Evolutionary conservation across 2,797 vertebrate species (phyloP).

Genomic region (Cynopterus sphinx): DNA sequence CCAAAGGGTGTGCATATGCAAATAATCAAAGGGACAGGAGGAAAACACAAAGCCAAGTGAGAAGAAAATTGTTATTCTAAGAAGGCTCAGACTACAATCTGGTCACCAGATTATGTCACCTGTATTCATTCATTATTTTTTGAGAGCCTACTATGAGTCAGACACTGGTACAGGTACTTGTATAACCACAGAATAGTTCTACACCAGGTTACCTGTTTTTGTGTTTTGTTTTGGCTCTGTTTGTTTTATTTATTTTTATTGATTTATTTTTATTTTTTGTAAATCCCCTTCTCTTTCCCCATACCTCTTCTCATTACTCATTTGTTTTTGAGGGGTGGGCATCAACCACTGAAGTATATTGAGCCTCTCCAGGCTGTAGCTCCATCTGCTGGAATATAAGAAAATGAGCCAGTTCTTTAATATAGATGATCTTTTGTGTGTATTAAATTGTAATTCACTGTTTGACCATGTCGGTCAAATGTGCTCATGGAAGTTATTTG

Average conservation of each 20-base stretch:
- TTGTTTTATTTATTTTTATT: not conserved
- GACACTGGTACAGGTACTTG: not conserved
- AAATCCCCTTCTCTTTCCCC: not conserved
- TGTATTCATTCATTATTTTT: not conserved
- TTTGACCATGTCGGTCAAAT: not conserved
- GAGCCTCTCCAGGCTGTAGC: not conserved
- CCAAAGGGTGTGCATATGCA: not conserved
- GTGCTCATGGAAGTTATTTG: not conserved
- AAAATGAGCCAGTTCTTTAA: not conserved
- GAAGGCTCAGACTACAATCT: not conserved
- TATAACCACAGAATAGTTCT: not conserved
- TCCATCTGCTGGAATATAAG: slow-evolving; percentile 58
- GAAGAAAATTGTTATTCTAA: not conserved
- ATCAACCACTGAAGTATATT: not conserved
- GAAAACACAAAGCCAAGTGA: not conserved
- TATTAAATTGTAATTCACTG: not conserved
- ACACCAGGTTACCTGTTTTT: not conserved
- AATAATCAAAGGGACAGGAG: not conserved
- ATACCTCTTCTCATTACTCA: not conserved
- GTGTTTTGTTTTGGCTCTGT: not conserved
- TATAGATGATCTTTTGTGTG: not conserved
- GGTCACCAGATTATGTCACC: not conserved
- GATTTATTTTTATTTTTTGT: not conserved
- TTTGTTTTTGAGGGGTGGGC: not conserved
- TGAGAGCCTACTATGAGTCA: not conserved